Evolutionary conservation across 2,797 vertebrate species (phyloP), one percentile per base, ranked within the genome.

Genomic region (Clarias fuscus): DNA sequence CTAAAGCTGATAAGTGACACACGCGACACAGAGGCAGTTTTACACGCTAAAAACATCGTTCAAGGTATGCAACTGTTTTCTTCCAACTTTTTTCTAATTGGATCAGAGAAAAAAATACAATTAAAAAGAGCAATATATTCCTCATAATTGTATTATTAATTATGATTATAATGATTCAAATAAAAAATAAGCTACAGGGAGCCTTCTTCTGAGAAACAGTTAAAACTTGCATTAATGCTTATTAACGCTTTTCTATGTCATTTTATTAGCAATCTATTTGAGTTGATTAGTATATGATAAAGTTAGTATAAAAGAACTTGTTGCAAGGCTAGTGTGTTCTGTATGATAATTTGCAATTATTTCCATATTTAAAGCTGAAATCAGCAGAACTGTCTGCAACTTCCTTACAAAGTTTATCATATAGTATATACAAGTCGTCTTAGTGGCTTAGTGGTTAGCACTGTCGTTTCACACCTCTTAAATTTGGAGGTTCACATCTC

Each of bases 41-140:
- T 43, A 43, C 43, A 62, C 1, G 3, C 59, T 73, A 48, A 48
- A 48, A 14, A n/a, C 56, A 62, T 62, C 20, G 2, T 43, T 58
- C 53, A 3, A 72, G 84, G 84, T 85, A 85, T 27, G 53, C 71
- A 59, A 71, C 40, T 30, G 7, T 17, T 58, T 56, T 67, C 14
- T 58, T 71, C 43, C 43, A 48, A 48, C 43, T 48, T 10, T 48
- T 48, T 48, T 4, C 43, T 2, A 7, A 48, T 10, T 48, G 43
- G 8, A 48, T 10, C 7, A 48, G 43, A 48, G 43, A 48, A 48
- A 48, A 1, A 48, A 48, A 8, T 48, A 48, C 7, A 1, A 48
- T 48, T 48, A 10, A 48, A 48, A 48, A 48, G 43, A 48, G 43
- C 40, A 43, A 43, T 43, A 6, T 43, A 43, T 8, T 48, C 43